Percentiles rank a stretch among this genome's conserved stretches.
These are phyloP conservation scores for Ypsolopha sequella DNA, from an alignment of 2,888 invertebrate genomes.

Conservation along the genomic window DNA sequence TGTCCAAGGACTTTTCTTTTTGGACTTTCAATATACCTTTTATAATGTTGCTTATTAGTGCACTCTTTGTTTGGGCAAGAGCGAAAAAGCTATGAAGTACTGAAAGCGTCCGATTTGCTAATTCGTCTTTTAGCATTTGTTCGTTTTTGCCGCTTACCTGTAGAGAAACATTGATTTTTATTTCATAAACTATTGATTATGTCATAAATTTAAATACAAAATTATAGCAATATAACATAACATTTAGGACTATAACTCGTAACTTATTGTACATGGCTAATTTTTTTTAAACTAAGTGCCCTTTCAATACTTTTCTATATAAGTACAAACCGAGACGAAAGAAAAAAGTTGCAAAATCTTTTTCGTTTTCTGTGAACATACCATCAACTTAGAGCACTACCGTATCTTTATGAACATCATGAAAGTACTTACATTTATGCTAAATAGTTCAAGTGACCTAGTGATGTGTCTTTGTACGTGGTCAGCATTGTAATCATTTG, in stretches of 20 bases:
- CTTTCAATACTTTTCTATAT: no score
- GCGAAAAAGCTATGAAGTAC: conserved; percentile 68
- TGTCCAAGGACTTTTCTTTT: conserved; percentile 58
- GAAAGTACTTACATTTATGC: conserved; percentile 35
- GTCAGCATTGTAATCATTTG: conserved; percentile 20
- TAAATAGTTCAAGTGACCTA: conserved; percentile 38
- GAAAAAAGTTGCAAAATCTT: no score
- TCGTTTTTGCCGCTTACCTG: conserved; percentile 27
- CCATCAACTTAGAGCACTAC: no score
- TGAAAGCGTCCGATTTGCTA: conserved; percentile 66
- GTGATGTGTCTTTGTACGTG: conserved; percentile 27
- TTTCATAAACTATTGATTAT: no score
- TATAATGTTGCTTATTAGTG: conserved; percentile 64
- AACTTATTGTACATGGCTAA: no score
- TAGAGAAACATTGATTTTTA: neutral
- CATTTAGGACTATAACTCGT: no score
- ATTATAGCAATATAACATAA: no score
- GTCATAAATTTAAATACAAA: no score
- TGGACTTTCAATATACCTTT: conserved; percentile 64
- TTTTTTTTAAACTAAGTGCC: no score
- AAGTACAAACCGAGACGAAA: no score
- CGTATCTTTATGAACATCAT: no score
- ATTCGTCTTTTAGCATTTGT: conserved; percentile 68
- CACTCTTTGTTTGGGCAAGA: conserved; percentile 61
- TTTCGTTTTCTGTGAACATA: no score